Conservation (phyloP, 2,113 vertebrate genomes). For the Rhegmatorhina hoffmannsi region DNA sequence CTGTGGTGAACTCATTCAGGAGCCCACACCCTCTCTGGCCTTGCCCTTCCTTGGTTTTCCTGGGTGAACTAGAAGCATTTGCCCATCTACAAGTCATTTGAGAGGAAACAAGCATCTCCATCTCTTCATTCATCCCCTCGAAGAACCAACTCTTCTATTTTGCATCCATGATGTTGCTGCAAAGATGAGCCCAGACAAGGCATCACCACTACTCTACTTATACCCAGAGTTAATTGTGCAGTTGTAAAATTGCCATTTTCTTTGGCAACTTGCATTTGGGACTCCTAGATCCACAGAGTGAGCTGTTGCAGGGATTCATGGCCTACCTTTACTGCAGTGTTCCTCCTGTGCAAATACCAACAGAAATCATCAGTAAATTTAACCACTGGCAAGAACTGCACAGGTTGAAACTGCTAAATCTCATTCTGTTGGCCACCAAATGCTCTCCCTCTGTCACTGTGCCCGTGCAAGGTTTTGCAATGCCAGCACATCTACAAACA, state of each 20-base stretch:
- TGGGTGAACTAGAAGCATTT: neutral
- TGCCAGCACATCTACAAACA: slow-evolving; percentile 32
- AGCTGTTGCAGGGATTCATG: neutral
- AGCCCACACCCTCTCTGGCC: neutral
- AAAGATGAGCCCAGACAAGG: neutral
- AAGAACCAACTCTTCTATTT: neutral
- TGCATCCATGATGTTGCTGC: neutral
- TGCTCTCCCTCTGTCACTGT: neutral
- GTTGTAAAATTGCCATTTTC: neutral
- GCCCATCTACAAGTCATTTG: neutral
- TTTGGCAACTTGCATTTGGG: neutral
- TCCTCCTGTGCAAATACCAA: neutral
- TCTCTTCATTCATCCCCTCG: neutral
- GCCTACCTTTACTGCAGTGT: neutral
- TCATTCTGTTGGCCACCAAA: neutral
- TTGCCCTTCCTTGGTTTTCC: neutral
- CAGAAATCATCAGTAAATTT: neutral
- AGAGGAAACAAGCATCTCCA: neutral
- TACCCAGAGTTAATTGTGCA: neutral
- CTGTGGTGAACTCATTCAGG: neutral
- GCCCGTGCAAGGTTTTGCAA: slow-evolving; percentile 7
- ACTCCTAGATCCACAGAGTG: neutral
- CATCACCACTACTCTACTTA: neutral
- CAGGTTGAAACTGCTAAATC: neutral
- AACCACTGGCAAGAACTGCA: neutral